Percentiles rank a stretch among this genome's conserved stretches.
Evolutionary conservation across 1,140 invertebrate genomes (phyloP).

Genomic region (Steinernema feltiae): DNA sequence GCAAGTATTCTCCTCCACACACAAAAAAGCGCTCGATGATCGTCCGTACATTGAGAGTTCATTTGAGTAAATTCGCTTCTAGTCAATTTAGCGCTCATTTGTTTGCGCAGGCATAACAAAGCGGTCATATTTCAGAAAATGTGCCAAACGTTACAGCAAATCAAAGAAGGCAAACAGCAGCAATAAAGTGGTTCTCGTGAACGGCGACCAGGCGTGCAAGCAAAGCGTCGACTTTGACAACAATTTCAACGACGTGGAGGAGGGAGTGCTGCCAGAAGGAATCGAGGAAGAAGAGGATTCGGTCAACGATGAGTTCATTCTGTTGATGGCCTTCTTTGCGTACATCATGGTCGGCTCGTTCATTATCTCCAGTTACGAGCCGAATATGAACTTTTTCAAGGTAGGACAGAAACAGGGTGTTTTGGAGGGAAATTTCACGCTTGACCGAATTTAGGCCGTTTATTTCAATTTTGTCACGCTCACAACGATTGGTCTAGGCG

Average conservation of each 20-base stretch:
- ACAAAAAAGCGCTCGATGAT: too few relatives aligned
- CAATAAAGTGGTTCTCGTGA: neutral
- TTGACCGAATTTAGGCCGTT: slow-evolving; percentile 22
- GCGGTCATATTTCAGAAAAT: neutral
- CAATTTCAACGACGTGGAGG: neutral
- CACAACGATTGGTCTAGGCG: slow-evolving; percentile 40
- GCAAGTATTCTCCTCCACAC: too few relatives aligned
- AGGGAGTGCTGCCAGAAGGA: neutral
- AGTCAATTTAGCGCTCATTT: neutral
- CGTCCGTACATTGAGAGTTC: too few relatives aligned
- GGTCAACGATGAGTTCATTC: slow-evolving; percentile 21
- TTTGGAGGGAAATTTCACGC: neutral
- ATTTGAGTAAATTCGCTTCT: too few relatives aligned
- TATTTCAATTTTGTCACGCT: slow-evolving; percentile 44
- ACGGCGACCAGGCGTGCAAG: slow-evolving; percentile 2
- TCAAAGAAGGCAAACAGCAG: slow-evolving; percentile 6
- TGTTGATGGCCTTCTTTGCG: slow-evolving; percentile 34
- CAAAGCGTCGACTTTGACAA: neutral
- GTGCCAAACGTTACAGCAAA: neutral
- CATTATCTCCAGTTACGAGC: slow-evolving; percentile 34
- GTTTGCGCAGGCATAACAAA: neutral
- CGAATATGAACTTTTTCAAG: slow-evolving; percentile 40
- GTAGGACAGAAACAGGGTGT: slow-evolving; percentile 19
- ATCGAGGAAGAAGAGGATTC: slow-evolving; percentile 30
- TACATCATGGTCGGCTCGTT: slow-evolving; percentile 34